Evolutionary conservation across 2,113 vertebrate genomes (phyloP), one percentile per base, ranked within the genome.

Genomic region (Indicator maculatus): DNA sequence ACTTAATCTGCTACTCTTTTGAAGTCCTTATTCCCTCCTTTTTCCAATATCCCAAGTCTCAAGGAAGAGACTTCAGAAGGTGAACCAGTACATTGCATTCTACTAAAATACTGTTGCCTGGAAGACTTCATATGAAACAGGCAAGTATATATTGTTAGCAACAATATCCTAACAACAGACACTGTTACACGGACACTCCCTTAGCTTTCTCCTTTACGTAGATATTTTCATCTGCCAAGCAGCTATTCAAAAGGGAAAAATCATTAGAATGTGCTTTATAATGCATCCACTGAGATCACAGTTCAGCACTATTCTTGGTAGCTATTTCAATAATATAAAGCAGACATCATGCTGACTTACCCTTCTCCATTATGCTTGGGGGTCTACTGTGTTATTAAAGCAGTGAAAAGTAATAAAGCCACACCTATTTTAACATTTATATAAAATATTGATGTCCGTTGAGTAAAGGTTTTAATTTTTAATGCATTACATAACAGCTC

Each of bases 391-490:
- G 28, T 65, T 93, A 74, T 84, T 90, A 76, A 90, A 95, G 24
- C 39, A 83, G 20, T 76, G 66, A 61, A 93, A 92, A 87, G 84
- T 39, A 90, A 59, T 85, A 90, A 94, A 95, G 84, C 94, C 91
- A 86, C 87, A 92, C 91, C 86, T 87, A 82, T 84, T 90, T 94
- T 90, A 85, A 90, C 73, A 59, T 75, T 94, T 44, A 23, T 85
- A 87, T 89, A 87, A 96, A 93, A 92, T 84, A 89, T 27, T 84
- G 44, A 84, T 93, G 38, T 92, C 61, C 90, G 18, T 65, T 94
- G 95, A 73, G 63, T 53, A 88, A 71, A 84, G 30, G 5, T 52
- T 93, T 94, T 75, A 28, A 83, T 86, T 94, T 95, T 90, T 92
- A 87, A 78, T 69, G 70, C 23, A 75, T 78, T 87, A 61, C 67